Base-by-base conservation (phyloP, 2,113 vertebrate genomes). In the Haemorhous mexicanus region DNA sequence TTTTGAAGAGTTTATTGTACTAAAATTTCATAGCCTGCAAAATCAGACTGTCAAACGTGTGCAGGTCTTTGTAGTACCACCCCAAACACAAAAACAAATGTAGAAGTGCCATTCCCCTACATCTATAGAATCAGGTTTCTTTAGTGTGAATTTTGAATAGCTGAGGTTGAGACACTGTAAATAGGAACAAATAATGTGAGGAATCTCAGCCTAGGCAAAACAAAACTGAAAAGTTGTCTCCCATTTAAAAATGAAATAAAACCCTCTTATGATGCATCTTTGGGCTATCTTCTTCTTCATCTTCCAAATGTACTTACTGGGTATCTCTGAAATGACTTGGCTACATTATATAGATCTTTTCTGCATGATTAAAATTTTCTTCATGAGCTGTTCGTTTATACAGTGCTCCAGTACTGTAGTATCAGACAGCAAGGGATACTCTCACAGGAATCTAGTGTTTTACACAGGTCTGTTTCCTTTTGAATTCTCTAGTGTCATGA, bases 401-500 rank as follows among this genome's bases (percentile, higher is more conserved):
- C 22, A 5, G 16, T 11, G 15, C 63, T 95, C 35, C 43, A 43
- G 24, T 44, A 13, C 52, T 63, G 15, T 47, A 49, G 23, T 32
- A 47, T 79, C 18, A 58, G 30, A 37, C 33, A 66, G 52, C n/a
- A 63, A 43, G 58, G 41, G 46, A 10, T 67, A 6, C n/a, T 77
- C 61, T 68, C 4, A 7, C 30, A 52, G 81, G 46, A 64, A 64
- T 44, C n/a, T 72, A 70, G 63, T 50, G 28, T 85, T 96, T 92
- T 69, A 83, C 81, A 32, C 22, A 68, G 13, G 4, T 80, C 56
- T 78, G 1, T 90, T 93, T 96, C 56, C 52, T 77, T 96, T 83
- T 59, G 30, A 37, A 52, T 95, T 95, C 67, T 87, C 0, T 77
- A 86, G 33, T 82, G 52, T 96, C 69, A 46, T 81, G 58, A 87